Base-by-base conservation (phyloP, 2,797 vertebrate genomes). In the Pelodytes ibericus region DNA sequence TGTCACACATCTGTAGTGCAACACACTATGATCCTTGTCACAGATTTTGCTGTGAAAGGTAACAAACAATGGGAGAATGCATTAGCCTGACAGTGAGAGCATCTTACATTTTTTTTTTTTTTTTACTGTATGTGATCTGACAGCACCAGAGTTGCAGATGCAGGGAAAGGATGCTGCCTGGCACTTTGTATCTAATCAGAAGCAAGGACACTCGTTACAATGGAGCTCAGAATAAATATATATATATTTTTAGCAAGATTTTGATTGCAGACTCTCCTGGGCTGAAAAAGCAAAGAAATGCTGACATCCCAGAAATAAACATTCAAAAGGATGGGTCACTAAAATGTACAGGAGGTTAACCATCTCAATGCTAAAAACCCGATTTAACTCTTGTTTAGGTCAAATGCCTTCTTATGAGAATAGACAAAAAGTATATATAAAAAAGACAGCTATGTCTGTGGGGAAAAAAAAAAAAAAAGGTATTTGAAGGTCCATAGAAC, bases 121-220 rank as follows among this genome's bases (percentile, higher is more conserved):
- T 20, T 11, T 47, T 16, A 13, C 25, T 57, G 53, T 33, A 77
- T 71, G 49, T 24, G 30, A 71, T 47, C 47, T 71, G 74, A 71
- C 74, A 71, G 60, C 18, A 59, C 3, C 11, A 2, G 31, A 29
- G 51, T 56, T 57, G 18, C 15, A 58, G 44, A 47, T 47, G 18
- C 49, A 63, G n/a, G 49, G 59, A 47, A 49, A 71, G 59, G 66
- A 70, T 76, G 59, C 58, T 63, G 65, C 44, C 59, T 71, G 74
- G 58, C 74, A 71, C 56, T 31, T 70, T 29, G 49, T 25, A 39
- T 75, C 60, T 68, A 68, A 68, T 68, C 73, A 60, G 30, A 39
- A 59, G 27, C 39, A 47, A 18, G 53, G 62, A 13, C 36, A 31
- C 18, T 29, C 47, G 47, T 57, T 53, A 71, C 31, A 57, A 65